Base-by-base conservation (phyloP, 2,113 vertebrate genomes). In the Rhynchopsitta pachyrhyncha region DNA sequence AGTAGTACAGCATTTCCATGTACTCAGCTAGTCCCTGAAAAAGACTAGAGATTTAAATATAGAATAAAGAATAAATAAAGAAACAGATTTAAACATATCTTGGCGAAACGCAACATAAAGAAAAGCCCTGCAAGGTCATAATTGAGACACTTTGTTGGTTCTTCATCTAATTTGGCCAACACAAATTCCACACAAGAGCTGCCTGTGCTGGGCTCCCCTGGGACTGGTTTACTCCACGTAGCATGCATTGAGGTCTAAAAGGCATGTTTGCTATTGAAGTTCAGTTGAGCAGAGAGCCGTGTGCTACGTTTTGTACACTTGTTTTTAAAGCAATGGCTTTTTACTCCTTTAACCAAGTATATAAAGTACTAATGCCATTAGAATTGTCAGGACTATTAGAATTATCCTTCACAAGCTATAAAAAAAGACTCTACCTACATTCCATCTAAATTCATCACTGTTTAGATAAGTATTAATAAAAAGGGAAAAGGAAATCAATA, bases 401-500 rank as follows among this genome's bases (percentile, higher is more conserved):
- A n/a, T 46, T 78, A 24, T 62, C 75, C 88, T 68, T 66, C 70
- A 42, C 75, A 79, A 74, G 20, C n/a, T 53, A 22, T 46, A 68
- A 71, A 49, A 52, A 86, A 80, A 50, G 24, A 33, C 37, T 83
- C 70, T 64, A 70, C 57, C 66, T 85, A 19, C 13, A 27, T 57
- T 80, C 66, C 70, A 77, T 49, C 8, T 33, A 88, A 90, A 83
- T 59, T 74, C 60, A 95, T 80, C 88, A 29, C 69, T 88, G 69
- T 68, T 92, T 79, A 85, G 15, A 77, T 37, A 87, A 81, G 19
- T 42, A 88, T 73, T 93, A 95, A 94, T 96, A 84, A 53, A 94
- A 88, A 90, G n/a, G 27, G 33, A 62, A 62, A 93, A 82, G 57
- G 50, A 94, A 86, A 83, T 94, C 81, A 84, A 95, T 89, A 50